Conservation (phyloP, 2,797 vertebrate genomes). For the Halcyon chelicuti region DNA sequence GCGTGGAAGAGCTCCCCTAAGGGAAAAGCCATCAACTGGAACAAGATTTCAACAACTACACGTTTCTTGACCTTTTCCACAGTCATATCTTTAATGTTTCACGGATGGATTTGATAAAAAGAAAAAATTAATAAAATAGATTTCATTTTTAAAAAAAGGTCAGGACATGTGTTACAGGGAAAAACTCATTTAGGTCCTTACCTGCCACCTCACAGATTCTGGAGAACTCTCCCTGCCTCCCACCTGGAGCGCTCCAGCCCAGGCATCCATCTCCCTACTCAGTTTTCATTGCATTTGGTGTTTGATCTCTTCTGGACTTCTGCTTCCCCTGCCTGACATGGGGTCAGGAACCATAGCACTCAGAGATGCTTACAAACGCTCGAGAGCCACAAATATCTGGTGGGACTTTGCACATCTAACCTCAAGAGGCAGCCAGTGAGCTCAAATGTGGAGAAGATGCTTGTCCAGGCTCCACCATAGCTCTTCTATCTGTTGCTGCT, state of each 20-base stretch:
- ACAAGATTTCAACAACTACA: constrained; percentile 76
- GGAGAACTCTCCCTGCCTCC: neutral
- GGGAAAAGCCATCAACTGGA: constrained; percentile 75
- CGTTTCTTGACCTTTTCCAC: constrained; percentile 86
- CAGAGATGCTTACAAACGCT: neutral
- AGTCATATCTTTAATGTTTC: constrained; percentile 72
- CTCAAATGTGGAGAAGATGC: neutral
- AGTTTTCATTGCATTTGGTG: neutral
- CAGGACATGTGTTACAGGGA: constrained; percentile 76
- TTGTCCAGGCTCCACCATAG: neutral
- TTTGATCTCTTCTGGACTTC: neutral
- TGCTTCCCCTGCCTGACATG: neutral
- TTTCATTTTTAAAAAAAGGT: constrained; percentile 85
- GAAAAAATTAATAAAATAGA: constrained; percentile 85
- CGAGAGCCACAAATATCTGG: neutral
- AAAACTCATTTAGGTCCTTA: constrained; percentile 76
- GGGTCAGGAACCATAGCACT: neutral
- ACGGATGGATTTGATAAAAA: constrained; percentile 73
- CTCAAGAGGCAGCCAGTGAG: neutral
- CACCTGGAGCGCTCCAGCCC: neutral
- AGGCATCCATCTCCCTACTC: neutral
- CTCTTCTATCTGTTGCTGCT: neutral
- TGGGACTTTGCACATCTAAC: neutral
- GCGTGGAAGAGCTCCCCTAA: constrained; percentile 30
- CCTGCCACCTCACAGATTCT: neutral